Conservation (phyloP, 2,888 invertebrate species). For the Incurvaria masculella region DNA sequence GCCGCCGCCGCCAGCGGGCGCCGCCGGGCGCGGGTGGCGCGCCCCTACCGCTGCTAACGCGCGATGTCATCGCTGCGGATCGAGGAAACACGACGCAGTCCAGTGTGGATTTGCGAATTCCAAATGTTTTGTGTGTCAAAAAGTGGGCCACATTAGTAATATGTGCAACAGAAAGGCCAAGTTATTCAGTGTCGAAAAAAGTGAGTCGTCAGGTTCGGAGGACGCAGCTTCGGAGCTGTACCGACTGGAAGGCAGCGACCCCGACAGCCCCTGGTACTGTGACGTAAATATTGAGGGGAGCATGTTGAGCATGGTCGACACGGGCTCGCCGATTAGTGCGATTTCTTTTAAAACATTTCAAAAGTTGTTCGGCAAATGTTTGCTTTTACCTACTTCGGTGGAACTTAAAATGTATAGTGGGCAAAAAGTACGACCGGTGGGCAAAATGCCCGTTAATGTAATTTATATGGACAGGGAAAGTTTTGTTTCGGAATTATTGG, state of each 20-base stretch:
- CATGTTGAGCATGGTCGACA: slow-evolving; percentile 8
- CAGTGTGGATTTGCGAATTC: slow-evolving; percentile 5
- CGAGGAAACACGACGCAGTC: not conserved
- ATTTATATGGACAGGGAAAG: not conserved
- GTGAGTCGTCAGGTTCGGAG: not conserved
- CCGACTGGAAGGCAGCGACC: slow-evolving; percentile 1
- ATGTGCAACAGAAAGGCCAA: slow-evolving; percentile 1
- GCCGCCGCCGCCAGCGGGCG: slow-evolving; percentile 4
- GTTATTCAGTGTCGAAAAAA: not conserved
- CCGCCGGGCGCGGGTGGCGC: no score
- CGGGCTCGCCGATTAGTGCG: slow-evolving; percentile 11
- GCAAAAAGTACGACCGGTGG: not conserved
- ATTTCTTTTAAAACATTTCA: slow-evolving; percentile 7
- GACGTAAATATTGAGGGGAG: slow-evolving; percentile 1
- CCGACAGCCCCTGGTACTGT: slow-evolving; percentile 3
- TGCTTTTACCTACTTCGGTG: not conserved
- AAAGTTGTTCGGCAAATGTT: not conserved
- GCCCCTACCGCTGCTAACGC: no score
- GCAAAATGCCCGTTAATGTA: slow-evolving; percentile 1
- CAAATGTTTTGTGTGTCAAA: slow-evolving; percentile 5
- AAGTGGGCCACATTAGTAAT: slow-evolving; percentile 5
- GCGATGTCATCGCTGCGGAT: no score
- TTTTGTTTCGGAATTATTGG: not conserved
- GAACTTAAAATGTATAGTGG: not conserved
- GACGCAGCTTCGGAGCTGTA: not conserved